phyloP scores from a whole-genome alignment of 2,797 vertebrate genomes.

The Ambastaia sidthimunki region DNA sequence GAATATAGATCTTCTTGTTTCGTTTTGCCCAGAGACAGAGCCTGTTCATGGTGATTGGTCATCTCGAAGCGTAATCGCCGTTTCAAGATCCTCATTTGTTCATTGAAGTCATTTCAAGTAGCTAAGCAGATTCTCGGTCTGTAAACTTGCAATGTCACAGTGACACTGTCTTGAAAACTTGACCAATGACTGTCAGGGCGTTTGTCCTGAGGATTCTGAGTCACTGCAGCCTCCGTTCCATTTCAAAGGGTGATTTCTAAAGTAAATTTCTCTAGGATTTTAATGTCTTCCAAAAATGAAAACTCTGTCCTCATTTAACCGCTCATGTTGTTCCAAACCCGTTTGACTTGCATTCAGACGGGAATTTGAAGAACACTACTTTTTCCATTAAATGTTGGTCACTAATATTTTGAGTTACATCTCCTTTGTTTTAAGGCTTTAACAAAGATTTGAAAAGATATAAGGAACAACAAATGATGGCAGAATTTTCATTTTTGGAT shows the following conservation, averaged over 20 bases:
- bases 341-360: neutral
- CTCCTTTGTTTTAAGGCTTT: no score
- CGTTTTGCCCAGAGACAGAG: slow-evolving; percentile 61
- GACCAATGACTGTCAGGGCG: slow-evolving; percentile 33
- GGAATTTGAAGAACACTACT: neutral
- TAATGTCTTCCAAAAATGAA: neutral
- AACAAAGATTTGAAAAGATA: no score
- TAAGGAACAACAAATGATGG: no score
- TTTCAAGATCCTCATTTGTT: slow-evolving; percentile 54
- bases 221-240: neutral
- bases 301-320: neutral
- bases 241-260: neutral
- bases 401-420: no score
- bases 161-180: slow-evolving; percentile 28
- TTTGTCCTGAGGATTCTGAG: slow-evolving; percentile 5
- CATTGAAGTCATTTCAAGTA: slow-evolving; percentile 54
- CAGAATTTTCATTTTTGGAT: no score
- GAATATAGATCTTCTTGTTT: slow-evolving; percentile 59
- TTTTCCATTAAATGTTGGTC: neutral
- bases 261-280: slow-evolving; percentile 4
- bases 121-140: slow-evolving; percentile 57
- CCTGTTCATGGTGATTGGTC: slow-evolving; percentile 55
- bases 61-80: slow-evolving; percentile 51
- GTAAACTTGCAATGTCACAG: slow-evolving; percentile 52
- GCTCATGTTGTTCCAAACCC: slow-evolving; percentile 3